Percentiles rank a stretch among this genome's conserved stretches.
Conservation (phyloP, 2,888 invertebrate genomes). For the Platycheirus rosarum region DNA sequence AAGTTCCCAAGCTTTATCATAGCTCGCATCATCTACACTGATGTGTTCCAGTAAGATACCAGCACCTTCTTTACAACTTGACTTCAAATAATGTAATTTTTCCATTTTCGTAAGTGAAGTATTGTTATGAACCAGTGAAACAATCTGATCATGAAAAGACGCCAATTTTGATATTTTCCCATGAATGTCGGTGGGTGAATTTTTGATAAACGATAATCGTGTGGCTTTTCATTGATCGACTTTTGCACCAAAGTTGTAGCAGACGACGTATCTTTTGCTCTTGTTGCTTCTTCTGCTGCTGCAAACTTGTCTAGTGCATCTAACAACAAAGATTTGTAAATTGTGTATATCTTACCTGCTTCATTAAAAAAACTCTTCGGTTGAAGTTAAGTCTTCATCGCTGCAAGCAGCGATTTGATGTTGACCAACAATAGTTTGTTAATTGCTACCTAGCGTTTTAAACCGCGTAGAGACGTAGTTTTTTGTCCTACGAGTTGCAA, state of each 20-base stretch:
- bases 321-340: conserved; percentile 4
- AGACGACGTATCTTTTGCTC: neutral
- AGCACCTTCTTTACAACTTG: too few relatives aligned
- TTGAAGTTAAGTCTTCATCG: too few relatives aligned
- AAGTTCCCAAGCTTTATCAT: too few relatives aligned
- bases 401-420: conserved; percentile 6
- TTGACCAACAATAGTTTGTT: neutral
- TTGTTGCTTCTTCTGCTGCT: neutral
- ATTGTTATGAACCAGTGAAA: too few relatives aligned
- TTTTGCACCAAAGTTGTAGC: conserved; percentile 9
- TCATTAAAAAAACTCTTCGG: conserved; percentile 2
- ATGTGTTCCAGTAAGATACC: too few relatives aligned
- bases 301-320: conserved; percentile 11
- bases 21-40: too few relatives aligned
- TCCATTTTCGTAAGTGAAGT: too few relatives aligned
- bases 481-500: conserved; percentile 4
- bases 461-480: too few relatives aligned
- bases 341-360: neutral
- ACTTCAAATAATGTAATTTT: too few relatives aligned
- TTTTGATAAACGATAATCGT: conserved; percentile 5
- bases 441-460: too few relatives aligned
- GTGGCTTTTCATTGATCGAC: neutral
- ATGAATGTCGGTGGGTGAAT: conserved; percentile 3
- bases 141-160: conserved; percentile 11
- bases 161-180: conserved; percentile 3